These are phyloP conservation scores for Mormoops blainvillei DNA, from an alignment of 2,113 vertebrate species.

Conservation along the genomic window DNA sequence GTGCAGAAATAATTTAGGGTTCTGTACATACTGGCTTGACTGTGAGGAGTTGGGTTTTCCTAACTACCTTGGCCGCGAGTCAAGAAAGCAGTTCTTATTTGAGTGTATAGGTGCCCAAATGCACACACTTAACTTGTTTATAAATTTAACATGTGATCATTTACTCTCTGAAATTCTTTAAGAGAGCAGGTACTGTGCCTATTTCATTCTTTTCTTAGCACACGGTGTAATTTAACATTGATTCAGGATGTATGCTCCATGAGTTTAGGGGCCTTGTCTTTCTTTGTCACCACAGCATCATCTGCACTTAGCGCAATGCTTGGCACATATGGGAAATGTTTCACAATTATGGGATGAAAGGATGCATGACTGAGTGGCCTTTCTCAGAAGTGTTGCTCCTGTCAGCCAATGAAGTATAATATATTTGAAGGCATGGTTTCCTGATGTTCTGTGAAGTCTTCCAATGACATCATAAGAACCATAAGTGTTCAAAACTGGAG, in stretches of 20 bases:
- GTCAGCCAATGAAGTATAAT: not conserved
- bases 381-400: not conserved
- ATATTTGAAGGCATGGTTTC: not conserved
- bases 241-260: not conserved
- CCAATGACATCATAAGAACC: not conserved
- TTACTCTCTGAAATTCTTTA: not conserved
- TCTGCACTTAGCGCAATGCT: not conserved
- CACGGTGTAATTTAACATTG: not conserved
- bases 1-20: not conserved
- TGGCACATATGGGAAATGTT: not conserved
- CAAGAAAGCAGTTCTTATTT: not conserved
- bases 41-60: not conserved
- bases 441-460: not conserved
- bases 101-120: not conserved
- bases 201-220: not conserved
- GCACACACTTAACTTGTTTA: not conserved
- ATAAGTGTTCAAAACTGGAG: not conserved
- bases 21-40: not conserved
- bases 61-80: constrained; percentile 17
- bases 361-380: not conserved
- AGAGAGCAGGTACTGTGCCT: not conserved
- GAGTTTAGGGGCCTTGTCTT: not conserved
- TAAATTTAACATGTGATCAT: not conserved
- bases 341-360: not conserved
- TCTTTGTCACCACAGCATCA: not conserved